A percentile compares a stretch with the other conserved stretches of the same genome.
phyloP scores from a whole-genome alignment of 2,797 vertebrate species.

The Onychomys leucogaster region DNA sequence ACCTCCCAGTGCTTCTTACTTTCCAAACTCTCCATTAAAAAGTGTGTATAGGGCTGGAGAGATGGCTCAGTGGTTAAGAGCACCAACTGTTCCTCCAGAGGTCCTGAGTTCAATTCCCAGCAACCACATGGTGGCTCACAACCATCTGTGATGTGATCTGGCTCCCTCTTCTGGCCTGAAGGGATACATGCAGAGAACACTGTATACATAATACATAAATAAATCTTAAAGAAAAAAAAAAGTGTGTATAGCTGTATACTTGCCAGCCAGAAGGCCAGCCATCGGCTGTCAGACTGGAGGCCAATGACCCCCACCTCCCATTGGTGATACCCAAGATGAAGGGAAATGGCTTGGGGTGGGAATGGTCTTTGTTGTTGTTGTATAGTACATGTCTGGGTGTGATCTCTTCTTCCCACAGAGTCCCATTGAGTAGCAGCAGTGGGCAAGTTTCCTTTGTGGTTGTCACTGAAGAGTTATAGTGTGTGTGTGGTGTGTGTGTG shows the following conservation, averaged over 20 bases:
- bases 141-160: no score
- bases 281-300: neutral
- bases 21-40: neutral
- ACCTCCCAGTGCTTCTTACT: neutral
- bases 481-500: no score
- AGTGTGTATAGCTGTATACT: fast-evolving
- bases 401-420: neutral
- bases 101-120: no score
- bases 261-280: neutral
- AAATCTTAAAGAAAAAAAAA: no score
- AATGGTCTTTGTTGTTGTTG: neutral
- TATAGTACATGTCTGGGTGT: neutral
- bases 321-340: neutral
- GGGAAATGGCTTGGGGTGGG: neutral
- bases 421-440: fast-evolving
- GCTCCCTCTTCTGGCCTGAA: no score
- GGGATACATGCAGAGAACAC: no score
- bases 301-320: neutral
- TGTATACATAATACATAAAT: no score
- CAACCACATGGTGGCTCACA: no score
- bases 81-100: no score
- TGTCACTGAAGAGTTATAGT: neutral
- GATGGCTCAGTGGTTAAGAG: no score
- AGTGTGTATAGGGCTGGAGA: no score
- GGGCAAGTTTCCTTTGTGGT: fast-evolving